Base-by-base conservation (phyloP, 2,888 invertebrate species). In the Acleris holmiana region DNA sequence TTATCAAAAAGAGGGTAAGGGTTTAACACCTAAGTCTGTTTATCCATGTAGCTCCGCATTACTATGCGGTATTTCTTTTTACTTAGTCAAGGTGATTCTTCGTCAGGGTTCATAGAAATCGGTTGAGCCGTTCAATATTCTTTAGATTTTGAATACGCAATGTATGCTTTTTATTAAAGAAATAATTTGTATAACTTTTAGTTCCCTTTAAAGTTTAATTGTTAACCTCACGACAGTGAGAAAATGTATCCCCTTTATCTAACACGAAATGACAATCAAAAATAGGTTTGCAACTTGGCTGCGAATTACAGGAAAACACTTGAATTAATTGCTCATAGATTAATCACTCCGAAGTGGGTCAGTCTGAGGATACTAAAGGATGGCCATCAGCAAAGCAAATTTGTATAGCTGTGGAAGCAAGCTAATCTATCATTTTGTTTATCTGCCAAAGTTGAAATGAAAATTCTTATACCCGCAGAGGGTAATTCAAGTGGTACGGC, bases 361-460 rank as follows among this genome's bases (percentile, higher is more conserved):
- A 57, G 54, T 68, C 66, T 68, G 69, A 69, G 69, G 68, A 71
- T 76, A 76, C 71, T 69, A 69, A 51, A 59, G 44, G 72, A 73
- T 71, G 68, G 66, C 68, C 66, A 72, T 73, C 71, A 67, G 41
- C 67, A 70, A 69, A 75, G 73, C 73, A 84, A 88, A 88, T 84
- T 86, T 88, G 86, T 80, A 79, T 73, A 75, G 78, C 79, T 84
- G 83, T 85, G 79, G 83, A 78, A 76, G 75, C 75, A 73, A 69
- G 77, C 69, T 77, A 75, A 88, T 87, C 86, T 79, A 86, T 88
- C 85, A 85, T 81, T 81, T 75, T 74, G 79, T 85, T 84, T 83
- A 70, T 75, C 69, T 68, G 59, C 54, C 49, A 60, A 68, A 68
- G 58, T 59, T 59, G 59, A 57, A 59, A 55, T 60, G 54, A 49